phyloP scores from a whole-genome alignment of 2,888 invertebrate species.

The Stictocephala bisonia region DNA sequence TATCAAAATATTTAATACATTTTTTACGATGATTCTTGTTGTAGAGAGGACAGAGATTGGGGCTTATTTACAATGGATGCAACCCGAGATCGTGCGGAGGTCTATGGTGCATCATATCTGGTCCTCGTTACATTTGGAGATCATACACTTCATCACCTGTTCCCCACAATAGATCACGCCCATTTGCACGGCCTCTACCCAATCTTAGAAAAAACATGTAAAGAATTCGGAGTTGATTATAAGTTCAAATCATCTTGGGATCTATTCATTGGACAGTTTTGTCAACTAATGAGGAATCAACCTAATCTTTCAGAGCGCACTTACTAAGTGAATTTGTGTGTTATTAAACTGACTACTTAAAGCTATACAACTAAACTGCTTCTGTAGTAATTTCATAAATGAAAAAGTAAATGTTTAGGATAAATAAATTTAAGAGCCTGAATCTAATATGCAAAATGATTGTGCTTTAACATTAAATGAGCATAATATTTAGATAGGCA shows the following conservation, averaged over 20 bases:
- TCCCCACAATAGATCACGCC: constrained; percentile 84
- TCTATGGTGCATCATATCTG: constrained; percentile 74
- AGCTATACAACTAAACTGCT: no score
- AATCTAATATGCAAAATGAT: no score
- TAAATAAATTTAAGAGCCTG: no score
- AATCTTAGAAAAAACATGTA: constrained; percentile 71
- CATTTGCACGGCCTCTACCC: constrained; percentile 75
- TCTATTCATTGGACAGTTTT: constrained; percentile 75
- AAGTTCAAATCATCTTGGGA: constrained; percentile 69
- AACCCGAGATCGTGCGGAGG: constrained; percentile 76
- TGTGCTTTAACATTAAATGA: no score
- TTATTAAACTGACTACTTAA: no score
- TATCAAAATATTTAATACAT: no score
- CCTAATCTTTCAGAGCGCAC: no score
- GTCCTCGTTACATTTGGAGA: constrained; percentile 80
- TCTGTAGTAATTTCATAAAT: no score
- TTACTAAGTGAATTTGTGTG: no score
- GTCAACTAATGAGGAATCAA: constrained; percentile 66
- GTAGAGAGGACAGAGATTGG: constrained; percentile 72
- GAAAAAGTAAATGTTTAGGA: no score
- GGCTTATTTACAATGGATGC: constrained; percentile 82
- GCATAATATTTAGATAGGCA: no score
- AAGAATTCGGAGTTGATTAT: constrained; percentile 71
- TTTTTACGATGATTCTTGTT: no score
- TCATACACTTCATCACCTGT: constrained; percentile 82